These are phyloP conservation scores for Eira barbara DNA, from an alignment of 2,113 vertebrate species.

Conservation along the genomic window DNA sequence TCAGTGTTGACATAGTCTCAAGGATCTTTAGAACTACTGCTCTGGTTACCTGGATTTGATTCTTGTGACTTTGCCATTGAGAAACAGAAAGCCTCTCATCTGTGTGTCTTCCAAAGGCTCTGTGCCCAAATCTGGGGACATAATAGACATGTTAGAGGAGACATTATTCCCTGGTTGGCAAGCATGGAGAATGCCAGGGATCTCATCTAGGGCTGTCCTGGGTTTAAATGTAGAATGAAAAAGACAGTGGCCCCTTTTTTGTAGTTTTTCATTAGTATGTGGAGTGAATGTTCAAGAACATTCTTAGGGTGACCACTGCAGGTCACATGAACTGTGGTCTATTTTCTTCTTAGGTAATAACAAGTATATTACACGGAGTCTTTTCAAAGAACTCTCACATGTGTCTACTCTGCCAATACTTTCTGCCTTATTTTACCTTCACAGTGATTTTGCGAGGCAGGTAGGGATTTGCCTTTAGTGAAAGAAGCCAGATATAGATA, in stretches of 20 bases:
- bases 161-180: not conserved
- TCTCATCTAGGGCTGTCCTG: not conserved
- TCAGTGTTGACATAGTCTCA: not conserved
- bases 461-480: not conserved
- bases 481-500: too few relatives aligned
- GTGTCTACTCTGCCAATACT: not conserved
- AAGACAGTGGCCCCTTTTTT: not conserved
- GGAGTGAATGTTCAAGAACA: slow-evolving; percentile 45
- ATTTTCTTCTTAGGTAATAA: not conserved
- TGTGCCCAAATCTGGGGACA: not conserved
- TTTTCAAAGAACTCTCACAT: not conserved
- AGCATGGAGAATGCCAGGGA: not conserved
- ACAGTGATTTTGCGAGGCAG: not conserved
- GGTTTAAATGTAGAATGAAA: slow-evolving; percentile 4
- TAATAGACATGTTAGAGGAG: not conserved
- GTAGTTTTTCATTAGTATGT: slow-evolving; percentile 28
- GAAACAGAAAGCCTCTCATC: not conserved
- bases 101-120: not conserved
- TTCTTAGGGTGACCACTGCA: not conserved
- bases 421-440: not conserved
- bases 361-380: not conserved
- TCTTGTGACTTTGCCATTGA: not conserved
- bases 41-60: not conserved
- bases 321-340: not conserved
- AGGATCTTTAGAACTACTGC: not conserved